Base-by-base conservation (phyloP, 2,888 invertebrate genomes). In the Cephus runcator region DNA sequence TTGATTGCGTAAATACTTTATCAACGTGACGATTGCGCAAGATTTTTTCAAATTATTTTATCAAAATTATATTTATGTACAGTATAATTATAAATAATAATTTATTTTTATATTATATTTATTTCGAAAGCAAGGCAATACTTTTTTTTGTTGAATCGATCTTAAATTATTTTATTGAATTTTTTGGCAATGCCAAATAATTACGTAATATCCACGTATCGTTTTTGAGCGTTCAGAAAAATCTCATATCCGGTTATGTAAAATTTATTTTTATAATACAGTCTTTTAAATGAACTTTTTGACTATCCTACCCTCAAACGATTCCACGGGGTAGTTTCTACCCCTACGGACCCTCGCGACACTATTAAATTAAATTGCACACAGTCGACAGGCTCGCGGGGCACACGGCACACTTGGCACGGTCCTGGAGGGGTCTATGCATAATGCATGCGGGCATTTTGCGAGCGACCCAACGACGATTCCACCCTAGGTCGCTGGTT, bases 361-460 rank as follows among this genome's bases (percentile, higher is more conserved):
- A 31, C 71, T 33, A 15, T 71, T 71, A 31, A 71, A 71, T 71
- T 71, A 71, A 71, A 71, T 71, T 30, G 71, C 15, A 31, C 33
- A 12, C 71, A 12, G 71, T 31, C 71, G 71, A 31, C 31, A 23
- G 71, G 2, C 56, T 56, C 56, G 56, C 56, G 56, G 56, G 56
- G 23, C 23, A 56, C 56, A 31, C 71, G 71, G 33, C 71, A 71
- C 31, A 71, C 71, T 71, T 71, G 71, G 71, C 71, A 71, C 71
- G 71, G 15, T 11, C 31, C 71, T 71, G 71, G 31, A 9, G 23
- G 31, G n/a, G 4, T 15, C 71, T 30, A 71, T 71, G 71, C 71
- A 71, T 71, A 71, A 71, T 71, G 71, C 71, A 71, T 33, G 71
- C 71, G 71, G 71, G 31, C 71, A 71, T 71, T 71, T 71, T 71